These are phyloP conservation scores for Trachymyrmex septentrionalis DNA, from an alignment of 1,140 invertebrate genomes.

Conservation along the genomic window DNA sequence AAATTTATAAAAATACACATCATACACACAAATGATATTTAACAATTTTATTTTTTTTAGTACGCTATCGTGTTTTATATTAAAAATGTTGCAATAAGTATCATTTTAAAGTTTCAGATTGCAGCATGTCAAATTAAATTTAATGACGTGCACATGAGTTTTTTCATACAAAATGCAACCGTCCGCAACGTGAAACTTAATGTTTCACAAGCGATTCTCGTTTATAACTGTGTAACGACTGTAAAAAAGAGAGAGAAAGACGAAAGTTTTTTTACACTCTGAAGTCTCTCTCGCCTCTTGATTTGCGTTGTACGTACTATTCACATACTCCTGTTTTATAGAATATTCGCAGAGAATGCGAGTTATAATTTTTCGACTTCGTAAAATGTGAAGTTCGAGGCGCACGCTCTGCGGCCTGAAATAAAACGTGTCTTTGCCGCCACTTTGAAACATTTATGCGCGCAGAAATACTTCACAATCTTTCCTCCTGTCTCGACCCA, in stretches of 20 bases:
- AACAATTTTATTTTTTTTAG: neutral
- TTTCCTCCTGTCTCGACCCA: neutral
- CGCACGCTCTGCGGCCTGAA: slow-evolving; percentile 3
- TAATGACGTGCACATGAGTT: neutral
- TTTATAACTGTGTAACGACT: neutral
- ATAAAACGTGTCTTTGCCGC: slow-evolving; percentile 55
- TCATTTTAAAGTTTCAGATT: neutral
- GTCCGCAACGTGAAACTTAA: neutral
- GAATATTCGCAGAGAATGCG: slow-evolving; percentile 14
- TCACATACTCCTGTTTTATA: neutral
- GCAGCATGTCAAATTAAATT: slow-evolving; percentile 1
- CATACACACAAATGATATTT: neutral
- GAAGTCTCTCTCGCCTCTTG: neutral
- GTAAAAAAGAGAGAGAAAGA: neutral
- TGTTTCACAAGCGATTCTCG: neutral
- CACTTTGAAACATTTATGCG: slow-evolving; percentile 56
- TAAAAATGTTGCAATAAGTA: neutral
- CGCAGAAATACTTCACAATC: slow-evolving; percentile 32
- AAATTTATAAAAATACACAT: neutral
- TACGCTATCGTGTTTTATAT: neutral
- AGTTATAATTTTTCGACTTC: slow-evolving; percentile 48
- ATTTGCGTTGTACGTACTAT: neutral
- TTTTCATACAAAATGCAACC: neutral
- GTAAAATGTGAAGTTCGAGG: slow-evolving; percentile 38
- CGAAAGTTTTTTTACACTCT: neutral